Conservation (phyloP, 1,140 invertebrate species). For the Tyrophagus putrescentiae region DNA sequence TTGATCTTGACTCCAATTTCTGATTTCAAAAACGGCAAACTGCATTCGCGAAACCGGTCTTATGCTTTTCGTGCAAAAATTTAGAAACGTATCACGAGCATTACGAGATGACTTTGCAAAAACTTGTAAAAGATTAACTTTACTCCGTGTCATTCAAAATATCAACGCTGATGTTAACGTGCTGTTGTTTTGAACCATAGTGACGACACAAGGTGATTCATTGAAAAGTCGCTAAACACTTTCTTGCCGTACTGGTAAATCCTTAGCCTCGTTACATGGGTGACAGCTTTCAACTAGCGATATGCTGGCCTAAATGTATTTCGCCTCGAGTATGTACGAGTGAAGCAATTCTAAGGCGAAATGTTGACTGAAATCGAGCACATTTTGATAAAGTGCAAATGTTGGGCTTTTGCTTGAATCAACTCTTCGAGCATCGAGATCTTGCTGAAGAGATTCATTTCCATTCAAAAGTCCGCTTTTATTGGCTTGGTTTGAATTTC, state of each 20-base stretch:
- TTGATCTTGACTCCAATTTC: conserved; percentile 28
- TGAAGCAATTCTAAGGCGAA: conserved; percentile 59
- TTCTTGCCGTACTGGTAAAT: conserved; percentile 86
- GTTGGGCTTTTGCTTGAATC: conserved; percentile 61
- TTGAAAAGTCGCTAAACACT: conserved; percentile 29
- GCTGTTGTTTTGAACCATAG: conserved; percentile 71
- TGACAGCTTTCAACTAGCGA: conserved; percentile 13
- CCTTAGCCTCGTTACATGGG: conserved; percentile 51
- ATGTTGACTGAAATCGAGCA: conserved; percentile 63
- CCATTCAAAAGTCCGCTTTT: conserved; percentile 62
- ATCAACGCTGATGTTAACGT: conserved; percentile 54
- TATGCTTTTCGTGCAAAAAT: conserved; percentile 52
- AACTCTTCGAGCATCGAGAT: conserved; percentile 49
- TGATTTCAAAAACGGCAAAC: conserved; percentile 44
- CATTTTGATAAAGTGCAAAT: conserved; percentile 98
- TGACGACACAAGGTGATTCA: conserved; percentile 48
- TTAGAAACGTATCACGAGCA: conserved; percentile 68
- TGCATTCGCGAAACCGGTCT: conserved; percentile 59
- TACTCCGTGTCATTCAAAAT: conserved; percentile 72
- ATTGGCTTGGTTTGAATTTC: conserved; percentile 57
- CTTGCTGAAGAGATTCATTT: conserved; percentile 55
- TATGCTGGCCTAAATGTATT: conserved; percentile 55
- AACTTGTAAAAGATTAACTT: conserved; percentile 51
- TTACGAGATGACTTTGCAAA: conserved; percentile 55
- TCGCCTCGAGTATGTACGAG: conserved; percentile 78